phyloP scores from a whole-genome alignment of 2,888 invertebrate species.

The Osedax fenrisi region DNA sequence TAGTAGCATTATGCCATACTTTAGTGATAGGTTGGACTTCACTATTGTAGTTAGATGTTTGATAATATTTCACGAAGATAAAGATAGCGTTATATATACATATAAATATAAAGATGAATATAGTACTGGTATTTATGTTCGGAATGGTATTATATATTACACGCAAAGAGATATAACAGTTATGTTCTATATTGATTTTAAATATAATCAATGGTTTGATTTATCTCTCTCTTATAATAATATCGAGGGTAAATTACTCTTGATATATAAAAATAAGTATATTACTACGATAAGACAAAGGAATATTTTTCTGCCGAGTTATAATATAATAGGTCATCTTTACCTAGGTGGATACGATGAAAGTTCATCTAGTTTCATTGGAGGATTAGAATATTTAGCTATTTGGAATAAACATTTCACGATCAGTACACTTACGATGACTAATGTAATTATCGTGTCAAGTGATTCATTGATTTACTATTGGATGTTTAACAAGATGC shows the following conservation, averaged over 20 bases:
- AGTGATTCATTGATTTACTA: not conserved
- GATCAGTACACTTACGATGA: not conserved
- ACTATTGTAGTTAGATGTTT: too few relatives aligned
- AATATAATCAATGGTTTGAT: not conserved
- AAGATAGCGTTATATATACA: too few relatives aligned
- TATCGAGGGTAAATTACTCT: not conserved
- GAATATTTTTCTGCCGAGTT: not conserved
- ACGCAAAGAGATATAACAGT: not conserved
- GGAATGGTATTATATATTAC: too few relatives aligned
- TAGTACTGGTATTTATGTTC: too few relatives aligned
- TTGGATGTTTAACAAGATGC: not conserved
- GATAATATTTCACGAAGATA: too few relatives aligned
- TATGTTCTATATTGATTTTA: not conserved
- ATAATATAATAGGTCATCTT: not conserved
- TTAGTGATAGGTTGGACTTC: too few relatives aligned
- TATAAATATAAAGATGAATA: too few relatives aligned
- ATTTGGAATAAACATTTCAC: not conserved
- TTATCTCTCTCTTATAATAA: not conserved
- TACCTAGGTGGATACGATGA: not conserved
- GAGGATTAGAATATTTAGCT: not conserved
- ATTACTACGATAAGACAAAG: not conserved
- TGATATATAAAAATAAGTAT: not conserved
- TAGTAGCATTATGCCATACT: too few relatives aligned
- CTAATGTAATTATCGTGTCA: not conserved
- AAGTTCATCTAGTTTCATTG: not conserved